Conservation (phyloP, 2,888 invertebrate genomes). For the Chrysotoxum bicinctum region DNA sequence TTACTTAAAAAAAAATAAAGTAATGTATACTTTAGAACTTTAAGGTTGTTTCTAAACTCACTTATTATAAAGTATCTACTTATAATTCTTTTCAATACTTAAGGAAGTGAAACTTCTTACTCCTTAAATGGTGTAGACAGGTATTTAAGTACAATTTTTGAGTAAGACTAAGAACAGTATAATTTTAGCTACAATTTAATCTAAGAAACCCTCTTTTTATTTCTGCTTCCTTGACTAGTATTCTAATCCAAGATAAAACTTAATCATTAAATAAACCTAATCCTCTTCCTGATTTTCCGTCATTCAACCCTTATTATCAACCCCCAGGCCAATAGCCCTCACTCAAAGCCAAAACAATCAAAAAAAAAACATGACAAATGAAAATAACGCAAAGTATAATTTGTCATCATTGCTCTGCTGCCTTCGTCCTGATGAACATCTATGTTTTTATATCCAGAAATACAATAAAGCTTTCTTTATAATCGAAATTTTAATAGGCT, state of each 20-base stretch:
- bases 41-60: too few relatives aligned
- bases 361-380: not conserved
- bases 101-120: too few relatives aligned
- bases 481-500: not conserved
- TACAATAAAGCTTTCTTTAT: not conserved
- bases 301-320: not conserved
- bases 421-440: not conserved
- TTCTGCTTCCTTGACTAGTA: not conserved
- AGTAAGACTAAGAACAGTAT: too few relatives aligned
- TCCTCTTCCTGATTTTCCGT: not conserved
- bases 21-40: too few relatives aligned
- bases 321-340: not conserved
- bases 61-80: too few relatives aligned
- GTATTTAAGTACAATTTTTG: too few relatives aligned
- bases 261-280: not conserved
- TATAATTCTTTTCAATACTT: too few relatives aligned
- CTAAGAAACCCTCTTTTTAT: not conserved
- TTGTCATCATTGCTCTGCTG: conserved; percentile 8
- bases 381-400: not conserved
- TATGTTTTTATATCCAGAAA: not conserved
- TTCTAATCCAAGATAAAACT: not conserved
- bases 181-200: not conserved
- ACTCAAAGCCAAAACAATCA: not conserved
- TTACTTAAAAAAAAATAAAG: too few relatives aligned
- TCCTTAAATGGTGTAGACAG: too few relatives aligned